These are phyloP conservation scores for Conger conger DNA, from an alignment of 2,113 vertebrate species.

Conservation along the genomic window DNA sequence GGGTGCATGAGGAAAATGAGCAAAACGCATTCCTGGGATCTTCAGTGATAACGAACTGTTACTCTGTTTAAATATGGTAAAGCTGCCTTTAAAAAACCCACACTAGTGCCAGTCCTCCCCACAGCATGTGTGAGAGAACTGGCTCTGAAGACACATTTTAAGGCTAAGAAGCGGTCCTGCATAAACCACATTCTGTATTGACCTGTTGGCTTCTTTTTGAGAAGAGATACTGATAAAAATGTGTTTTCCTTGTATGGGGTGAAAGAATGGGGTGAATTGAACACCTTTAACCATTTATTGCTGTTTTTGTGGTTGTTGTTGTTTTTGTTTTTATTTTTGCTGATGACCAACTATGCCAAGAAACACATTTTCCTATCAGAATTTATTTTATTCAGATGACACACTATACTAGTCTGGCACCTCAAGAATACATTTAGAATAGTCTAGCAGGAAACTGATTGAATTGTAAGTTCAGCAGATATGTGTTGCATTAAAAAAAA, in stretches of 20 bases:
- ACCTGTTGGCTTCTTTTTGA: too few species aligned
- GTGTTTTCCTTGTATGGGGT: neutral
- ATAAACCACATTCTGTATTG: neutral
- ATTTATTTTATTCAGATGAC: too few species aligned
- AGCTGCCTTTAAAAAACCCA: neutral
- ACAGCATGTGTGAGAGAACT: neutral
- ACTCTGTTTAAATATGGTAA: neutral
- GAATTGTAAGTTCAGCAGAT: too few species aligned
- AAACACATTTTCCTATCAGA: too few species aligned
- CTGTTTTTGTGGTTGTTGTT: too few species aligned
- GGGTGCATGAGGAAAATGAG: neutral
- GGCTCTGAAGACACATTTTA: neutral
- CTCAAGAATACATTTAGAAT: too few species aligned
- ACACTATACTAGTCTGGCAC: too few species aligned
- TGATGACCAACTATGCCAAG: too few species aligned
- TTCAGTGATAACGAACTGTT: neutral
- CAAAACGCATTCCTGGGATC: neutral
- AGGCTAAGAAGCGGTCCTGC: neutral
- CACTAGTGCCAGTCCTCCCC: neutral
- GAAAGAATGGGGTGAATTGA: neutral
- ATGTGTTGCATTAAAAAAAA: too few species aligned
- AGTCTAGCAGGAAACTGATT: too few species aligned
- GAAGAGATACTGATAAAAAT: neutral
- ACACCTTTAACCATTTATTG: too few species aligned
- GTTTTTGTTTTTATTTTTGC: too few species aligned